These are phyloP conservation scores for Hesperia comma DNA, from an alignment of 2,888 invertebrate genomes.

Conservation along the genomic window DNA sequence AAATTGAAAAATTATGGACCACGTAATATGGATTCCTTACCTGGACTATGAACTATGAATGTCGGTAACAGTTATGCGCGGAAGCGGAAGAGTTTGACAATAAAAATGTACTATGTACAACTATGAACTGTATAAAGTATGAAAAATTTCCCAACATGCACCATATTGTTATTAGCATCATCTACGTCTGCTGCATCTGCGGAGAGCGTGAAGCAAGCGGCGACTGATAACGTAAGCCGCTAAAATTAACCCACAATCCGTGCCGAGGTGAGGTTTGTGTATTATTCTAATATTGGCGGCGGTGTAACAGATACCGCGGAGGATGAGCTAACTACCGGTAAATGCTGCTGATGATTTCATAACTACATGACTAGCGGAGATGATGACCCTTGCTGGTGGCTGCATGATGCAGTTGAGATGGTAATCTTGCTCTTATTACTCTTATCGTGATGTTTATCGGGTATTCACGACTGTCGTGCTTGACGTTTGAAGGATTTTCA, in stretches of 20 bases:
- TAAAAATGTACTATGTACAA: neutral
- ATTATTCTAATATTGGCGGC: constrained; percentile 39
- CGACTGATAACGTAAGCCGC: constrained; percentile 42
- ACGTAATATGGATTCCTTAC: too few species aligned
- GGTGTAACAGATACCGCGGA: constrained; percentile 9
- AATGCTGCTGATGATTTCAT: constrained; percentile 4
- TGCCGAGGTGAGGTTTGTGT: constrained; percentile 41
- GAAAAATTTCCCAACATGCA: neutral
- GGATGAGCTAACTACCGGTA: constrained; percentile 14
- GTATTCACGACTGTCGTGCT: too few species aligned
- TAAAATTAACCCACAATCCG: constrained; percentile 40
- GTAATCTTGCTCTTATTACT: neutral
- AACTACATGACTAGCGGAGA: neutral
- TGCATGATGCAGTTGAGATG: neutral
- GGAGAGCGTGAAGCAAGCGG: neutral
- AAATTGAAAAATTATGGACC: too few species aligned
- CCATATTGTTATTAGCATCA: constrained; percentile 15
- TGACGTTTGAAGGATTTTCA: too few species aligned
- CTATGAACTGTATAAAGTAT: neutral
- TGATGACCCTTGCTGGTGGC: neutral
- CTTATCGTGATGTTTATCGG: too few species aligned
- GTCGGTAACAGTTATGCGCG: too few species aligned
- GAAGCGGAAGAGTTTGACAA: too few species aligned
- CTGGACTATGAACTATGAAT: too few species aligned
- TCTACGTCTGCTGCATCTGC: too few species aligned